These are phyloP conservation scores for Caenorhabditis drosophilae DNA, from an alignment of 2,888 invertebrate genomes.

Conservation along the genomic window DNA sequence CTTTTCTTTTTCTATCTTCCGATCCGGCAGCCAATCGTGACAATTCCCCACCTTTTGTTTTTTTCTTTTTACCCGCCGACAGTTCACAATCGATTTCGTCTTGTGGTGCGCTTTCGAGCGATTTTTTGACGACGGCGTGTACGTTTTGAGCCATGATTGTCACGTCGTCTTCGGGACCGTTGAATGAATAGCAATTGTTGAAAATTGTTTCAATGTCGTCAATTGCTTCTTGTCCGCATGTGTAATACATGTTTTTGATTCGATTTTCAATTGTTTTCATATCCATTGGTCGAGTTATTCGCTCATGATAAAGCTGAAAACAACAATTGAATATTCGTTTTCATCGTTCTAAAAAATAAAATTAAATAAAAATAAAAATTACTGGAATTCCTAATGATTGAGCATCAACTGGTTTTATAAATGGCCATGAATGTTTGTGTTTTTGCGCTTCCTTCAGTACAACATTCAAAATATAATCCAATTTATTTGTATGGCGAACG, in stretches of 20 bases:
- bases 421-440: constrained; percentile 98
- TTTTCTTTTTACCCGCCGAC: constrained; percentile 28
- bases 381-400: constrained; percentile 91
- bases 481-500: constrained; percentile 88
- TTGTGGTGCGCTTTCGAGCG: constrained; percentile 19
- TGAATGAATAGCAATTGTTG: constrained; percentile 95
- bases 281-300: constrained; percentile 97
- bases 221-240: constrained; percentile 91
- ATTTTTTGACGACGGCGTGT: constrained; percentile 28
- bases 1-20: constrained; percentile 4
- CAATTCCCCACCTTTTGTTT: constrained; percentile 8
- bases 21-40: not conserved
- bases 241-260: constrained; percentile 91
- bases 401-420: constrained; percentile 95
- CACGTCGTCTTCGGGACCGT: constrained; percentile 71
- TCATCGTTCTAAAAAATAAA: not conserved
- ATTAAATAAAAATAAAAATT: constrained; percentile 45
- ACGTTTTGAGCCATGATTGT: constrained; percentile 42
- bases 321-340: no score
- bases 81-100: constrained; percentile 29
- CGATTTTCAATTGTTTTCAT: constrained; percentile 94
- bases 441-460: constrained; percentile 96
- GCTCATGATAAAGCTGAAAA: constrained; percentile 90
- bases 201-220: constrained; percentile 94
- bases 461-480: constrained; percentile 88